Evolutionary conservation across 1,140 invertebrate genomes (phyloP).

Genomic region (Brachionus plicatilis): DNA sequence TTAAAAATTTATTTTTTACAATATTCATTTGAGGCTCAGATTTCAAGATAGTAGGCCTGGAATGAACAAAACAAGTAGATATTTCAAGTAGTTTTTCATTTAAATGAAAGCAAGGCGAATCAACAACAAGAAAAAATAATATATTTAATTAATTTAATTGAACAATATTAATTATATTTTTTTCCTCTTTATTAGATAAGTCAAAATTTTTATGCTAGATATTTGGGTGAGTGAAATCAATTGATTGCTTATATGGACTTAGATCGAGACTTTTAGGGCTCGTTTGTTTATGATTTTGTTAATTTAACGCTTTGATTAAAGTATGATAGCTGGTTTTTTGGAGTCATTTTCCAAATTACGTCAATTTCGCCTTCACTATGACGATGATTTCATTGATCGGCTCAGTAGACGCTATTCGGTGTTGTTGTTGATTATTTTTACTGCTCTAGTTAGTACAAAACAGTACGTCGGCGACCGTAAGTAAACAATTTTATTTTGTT

Average conservation of each 20-base stretch:
- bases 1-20: not conserved
- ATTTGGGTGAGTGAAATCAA: not conserved
- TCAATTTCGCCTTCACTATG: constrained; percentile 45
- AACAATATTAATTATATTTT: constrained; percentile 26
- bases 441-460: constrained; percentile 77
- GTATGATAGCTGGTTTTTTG: constrained; percentile 41
- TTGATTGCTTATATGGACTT: not conserved
- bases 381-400: constrained; percentile 60
- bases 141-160: constrained; percentile 33
- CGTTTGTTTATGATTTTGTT: not conserved
- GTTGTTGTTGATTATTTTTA: constrained; percentile 58
- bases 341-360: constrained; percentile 39
- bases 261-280: not conserved
- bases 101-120: not conserved
- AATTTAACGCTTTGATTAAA: not conserved
- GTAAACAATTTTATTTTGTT: not conserved
- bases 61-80: not conserved
- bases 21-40: not conserved
- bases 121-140: not conserved
- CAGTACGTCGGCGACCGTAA: constrained; percentile 76
- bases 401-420: constrained; percentile 59
- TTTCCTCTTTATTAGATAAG: not conserved
- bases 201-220: not conserved
- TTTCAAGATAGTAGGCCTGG: not conserved
- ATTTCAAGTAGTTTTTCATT: constrained; percentile 14